Evolutionary conservation across 1,140 invertebrate species (phyloP), one percentile per base, ranked within the genome.

Genomic region (Prorops nasuta): DNA sequence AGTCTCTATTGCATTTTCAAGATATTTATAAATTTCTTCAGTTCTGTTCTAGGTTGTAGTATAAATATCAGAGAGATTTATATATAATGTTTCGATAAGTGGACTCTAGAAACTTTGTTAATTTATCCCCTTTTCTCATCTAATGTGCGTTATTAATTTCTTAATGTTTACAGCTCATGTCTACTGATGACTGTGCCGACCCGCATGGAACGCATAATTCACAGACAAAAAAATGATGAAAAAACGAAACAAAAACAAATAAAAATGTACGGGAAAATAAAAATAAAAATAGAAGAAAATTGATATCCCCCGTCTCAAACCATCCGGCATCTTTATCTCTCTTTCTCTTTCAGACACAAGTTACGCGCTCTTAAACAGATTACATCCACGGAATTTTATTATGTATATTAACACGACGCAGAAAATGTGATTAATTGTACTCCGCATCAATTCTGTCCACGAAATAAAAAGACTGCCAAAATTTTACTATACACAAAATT

Each of bases 161-260:
- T n/a, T n/a, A n/a, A 28, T 61, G 57, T 64, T 76, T 69, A 14
- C 72, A 76, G 74, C 72, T 65, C 64, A 69, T 56, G 67, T 51
- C 59, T 58, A 67, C 61, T 74, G 74, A 70, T 63, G 66, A 72
- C 59, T 61, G 45, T 54, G 54, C 60, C 68, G 56, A 42, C 62
- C 66, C 58, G 49, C 42, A 57, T 51, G 66, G 58, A 69, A 64
- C 52, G 57, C 59, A 63, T 59, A 56, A 67, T 58, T 60, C 49
- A 28, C 10, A n/a, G 52, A 64, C 43, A 56, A 51, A 58, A 60
- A 58, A 58, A 42, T 51, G 53, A 63, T 41, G 42, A 51, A 54
- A 59, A 56, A 39, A 52, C 54, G 49, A 24, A 34, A 61, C 50
- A 56, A 51, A 66, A 64, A 62, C 54, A 42, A 51, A 58, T 24